Conservation (phyloP, 2,113 vertebrate species). For the Ammodramus savannarum region DNA sequence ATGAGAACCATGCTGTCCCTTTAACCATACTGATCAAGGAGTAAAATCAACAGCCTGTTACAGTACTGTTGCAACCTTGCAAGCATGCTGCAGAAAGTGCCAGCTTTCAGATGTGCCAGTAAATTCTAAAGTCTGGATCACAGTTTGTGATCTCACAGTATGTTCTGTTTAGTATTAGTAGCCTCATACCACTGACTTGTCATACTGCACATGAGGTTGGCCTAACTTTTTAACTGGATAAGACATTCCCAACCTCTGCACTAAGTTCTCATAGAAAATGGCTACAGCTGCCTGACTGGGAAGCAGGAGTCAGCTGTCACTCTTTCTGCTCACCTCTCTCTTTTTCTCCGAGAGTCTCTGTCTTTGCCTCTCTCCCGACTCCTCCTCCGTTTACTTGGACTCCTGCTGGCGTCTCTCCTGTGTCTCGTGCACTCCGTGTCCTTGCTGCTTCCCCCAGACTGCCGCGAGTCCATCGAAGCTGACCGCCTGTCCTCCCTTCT, state of each 20-base stretch:
- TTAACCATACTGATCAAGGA: background rate
- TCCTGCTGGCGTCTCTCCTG: constrained; percentile 73
- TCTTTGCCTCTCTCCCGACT: constrained; percentile 76
- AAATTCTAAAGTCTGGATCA: background rate
- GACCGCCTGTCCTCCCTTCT: constrained; percentile 76
- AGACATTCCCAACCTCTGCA: background rate
- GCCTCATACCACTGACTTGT: background rate
- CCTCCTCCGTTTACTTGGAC: constrained; percentile 68
- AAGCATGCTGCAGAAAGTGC: accelerated
- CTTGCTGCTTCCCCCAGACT: constrained; percentile 72
- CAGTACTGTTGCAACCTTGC: background rate
- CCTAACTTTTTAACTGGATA: background rate
- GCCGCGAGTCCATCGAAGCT: constrained; percentile 79
- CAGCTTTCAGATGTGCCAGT: background rate
- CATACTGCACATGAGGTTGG: background rate
- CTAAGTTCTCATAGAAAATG: background rate
- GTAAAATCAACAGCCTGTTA: background rate
- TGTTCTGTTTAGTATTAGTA: background rate
- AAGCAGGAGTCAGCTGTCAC: background rate
- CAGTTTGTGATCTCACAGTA: background rate
- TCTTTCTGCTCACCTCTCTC: constrained; percentile 59
- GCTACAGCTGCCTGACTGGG: background rate
- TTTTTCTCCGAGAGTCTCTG: constrained; percentile 68
- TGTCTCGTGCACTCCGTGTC: constrained; percentile 60
- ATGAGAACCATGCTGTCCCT: background rate